Evolutionary conservation across 2,113 vertebrate species (phyloP), one percentile per base, ranked within the genome.

Genomic region (Zapornia atra): DNA sequence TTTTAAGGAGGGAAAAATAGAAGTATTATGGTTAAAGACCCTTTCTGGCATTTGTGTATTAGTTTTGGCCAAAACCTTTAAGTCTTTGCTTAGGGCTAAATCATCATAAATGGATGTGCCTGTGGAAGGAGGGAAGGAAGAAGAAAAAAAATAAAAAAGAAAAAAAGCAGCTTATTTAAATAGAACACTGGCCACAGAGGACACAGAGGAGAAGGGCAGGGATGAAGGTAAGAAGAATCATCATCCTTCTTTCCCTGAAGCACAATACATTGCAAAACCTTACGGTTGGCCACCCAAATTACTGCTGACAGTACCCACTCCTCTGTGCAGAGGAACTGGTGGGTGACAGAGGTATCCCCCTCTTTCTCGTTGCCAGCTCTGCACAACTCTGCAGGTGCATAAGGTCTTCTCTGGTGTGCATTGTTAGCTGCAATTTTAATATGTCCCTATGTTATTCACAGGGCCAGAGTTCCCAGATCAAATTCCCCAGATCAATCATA

Each of bases 21-120:
- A 98, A 94, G 20, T 28, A 95, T 91, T 94, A 89, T 76, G 40
- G 97, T 96, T 94, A 97, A 97, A 97, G 85, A 63, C 44, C 70
- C 76, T 73, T 95, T 90, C 92, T 95, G 93, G 68, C 88, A 88
- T 88, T 92, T 94, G 88, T 93, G 44, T 95, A 94, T 96, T 96
- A 92, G 79, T 93, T 96, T 95, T 90, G 76, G 83, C 83, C 90
- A 89, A 96, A 91, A 73, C 46, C 25, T 61, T 94, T 71, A 75
- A 90, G 69, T 71, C 71, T 91, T 80, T 81, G 24, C 66, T 93
- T 88, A 44, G 81, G 56, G 60, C 81, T 94, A 95, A 90, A 88
- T 88, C 59, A 87, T 91, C 80, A 92, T 83, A 93, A 87, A 96
- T 92, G 86, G 80, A 61, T 92, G 64, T 88, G 33, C 19, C 63